Base-by-base conservation (phyloP, 2,888 invertebrate genomes). In the Mesorhabditis belari region DNA sequence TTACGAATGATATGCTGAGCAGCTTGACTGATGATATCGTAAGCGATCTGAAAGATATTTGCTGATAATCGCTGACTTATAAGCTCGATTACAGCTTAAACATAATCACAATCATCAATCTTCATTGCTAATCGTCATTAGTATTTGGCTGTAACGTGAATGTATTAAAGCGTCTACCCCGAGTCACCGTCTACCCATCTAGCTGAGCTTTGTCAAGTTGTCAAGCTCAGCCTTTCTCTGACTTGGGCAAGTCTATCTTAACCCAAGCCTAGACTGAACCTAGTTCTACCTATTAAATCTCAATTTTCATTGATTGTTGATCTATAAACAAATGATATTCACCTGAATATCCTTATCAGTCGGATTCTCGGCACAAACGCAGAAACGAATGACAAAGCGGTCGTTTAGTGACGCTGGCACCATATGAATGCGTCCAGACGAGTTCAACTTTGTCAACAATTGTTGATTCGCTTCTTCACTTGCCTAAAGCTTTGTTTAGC, bases 361-460 rank as follows among this genome's bases (percentile, higher is more conserved):
- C 6, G 94, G 91, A 81, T 91, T 88, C 81, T 92, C 91, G 3
- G 92, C 88, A 51, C 92, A 91, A 0, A 93, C 90, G 80, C 93
- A 94, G 84, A 96, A 96, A 5, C 81, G 76, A 49, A 81, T 81
- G 23, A 81, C 80, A 62, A 81, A 81, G 17, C 76, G 72, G 27
- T 79, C 80, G 55, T 73, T 73, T 28, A 81, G 67, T n/a, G 77
- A 81, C 5, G 79, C 81, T 21, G 80, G 79, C 12, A 79, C 94
- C 94, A 96, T 95, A 82, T 96, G 95, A 65, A 96, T 84, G 82
- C 90, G 90, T 17, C 93, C 95, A 4, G 93, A 92, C 63, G 90
- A 93, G 81, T 96, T 96, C 74, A 96, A 91, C 69, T 87, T 87
- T 63, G 91, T 91, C 74, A 96, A 83, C 49, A 96, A 85, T 82